Base-by-base conservation (phyloP, 2,113 vertebrate species). In the Rhinoptilus africanus region DNA sequence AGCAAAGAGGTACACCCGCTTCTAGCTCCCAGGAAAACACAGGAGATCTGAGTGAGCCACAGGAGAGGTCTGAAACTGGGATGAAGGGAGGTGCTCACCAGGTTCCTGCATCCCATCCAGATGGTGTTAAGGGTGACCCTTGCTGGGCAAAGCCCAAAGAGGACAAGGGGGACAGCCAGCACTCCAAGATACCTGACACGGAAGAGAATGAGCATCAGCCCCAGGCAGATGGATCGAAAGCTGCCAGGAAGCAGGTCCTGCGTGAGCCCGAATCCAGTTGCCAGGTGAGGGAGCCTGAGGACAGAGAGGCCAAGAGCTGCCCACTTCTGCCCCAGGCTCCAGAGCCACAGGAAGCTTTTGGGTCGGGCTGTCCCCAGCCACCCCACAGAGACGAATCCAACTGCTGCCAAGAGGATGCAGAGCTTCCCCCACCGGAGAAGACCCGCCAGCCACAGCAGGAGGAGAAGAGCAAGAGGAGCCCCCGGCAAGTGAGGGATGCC, bases 181-280 rank as follows among this genome's bases (percentile, higher is more conserved):
- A 0, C n/a, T 17, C 22, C n/a, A 13, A 11, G 9, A 8, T 8
- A 4, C 24, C 34, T 2, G 23, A 34, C 1, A 2, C 2, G 1
- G 35, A 73, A 30, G 24, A 67, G 51, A 37, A 68, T 28, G 4
- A 64, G 5, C 13, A n/a, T 45, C 72, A 57, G 14, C 23, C 27
- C 34, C 41, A 35, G 27, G 39, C 14, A 63, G 64, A 90, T 9
- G n/a, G 54, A 79, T 43, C 66, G 10, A 87, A 74, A 83, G 14
- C 19, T 57, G 4, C 54, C 41, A 34, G 30, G 34, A 34, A 89
- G 47, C 18, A 27, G 14, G 30, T 53, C 34, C 54, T 2, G 0
- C 16, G 1, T 71, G 85, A 89, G 18, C 32, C n/a, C 0, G 1
- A 56, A 47, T 45, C 93, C 89, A 79, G 35, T 35, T 41, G 24